phyloP scores from a whole-genome alignment of 2,797 vertebrate species.

The Oreonectes daqikongensis region DNA sequence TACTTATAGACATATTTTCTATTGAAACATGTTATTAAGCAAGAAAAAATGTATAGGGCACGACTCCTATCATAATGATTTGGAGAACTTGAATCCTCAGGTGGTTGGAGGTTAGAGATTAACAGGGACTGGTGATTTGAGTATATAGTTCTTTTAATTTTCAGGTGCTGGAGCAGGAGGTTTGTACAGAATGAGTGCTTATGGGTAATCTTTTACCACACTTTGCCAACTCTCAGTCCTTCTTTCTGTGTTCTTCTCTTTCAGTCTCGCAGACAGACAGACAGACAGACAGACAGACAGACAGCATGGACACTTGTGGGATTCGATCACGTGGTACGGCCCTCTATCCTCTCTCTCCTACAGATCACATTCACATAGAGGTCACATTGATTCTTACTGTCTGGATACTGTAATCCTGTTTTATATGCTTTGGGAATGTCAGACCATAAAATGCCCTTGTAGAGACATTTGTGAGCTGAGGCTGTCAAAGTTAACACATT shows the following conservation, averaged over 20 bases:
- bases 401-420: constrained; percentile 64
- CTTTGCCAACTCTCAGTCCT: constrained; percentile 68
- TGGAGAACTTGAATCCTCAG: no score
- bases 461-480: constrained; percentile 32
- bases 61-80: no score
- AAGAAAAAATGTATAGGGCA: no score
- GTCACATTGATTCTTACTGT: constrained; percentile 52
- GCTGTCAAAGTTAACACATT: constrained; percentile 30
- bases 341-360: constrained; percentile 41
- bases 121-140: no score
- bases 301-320: constrained; percentile 52
- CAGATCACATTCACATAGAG: constrained; percentile 53
- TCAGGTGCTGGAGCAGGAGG: constrained; percentile 38
- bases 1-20: no score
- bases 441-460: constrained; percentile 49
- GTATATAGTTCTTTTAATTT: background rate
- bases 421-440: constrained; percentile 49
- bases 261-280: constrained; percentile 56
- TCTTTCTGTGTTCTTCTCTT: constrained; percentile 61
- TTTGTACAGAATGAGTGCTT: constrained; percentile 66
- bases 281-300: constrained; percentile 49
- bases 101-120: no score
- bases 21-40: no score
- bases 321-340: constrained; percentile 28
- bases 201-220: constrained; percentile 64